Conservation (phyloP, 2,888 invertebrate genomes). For the Subacronicta megacephala region DNA sequence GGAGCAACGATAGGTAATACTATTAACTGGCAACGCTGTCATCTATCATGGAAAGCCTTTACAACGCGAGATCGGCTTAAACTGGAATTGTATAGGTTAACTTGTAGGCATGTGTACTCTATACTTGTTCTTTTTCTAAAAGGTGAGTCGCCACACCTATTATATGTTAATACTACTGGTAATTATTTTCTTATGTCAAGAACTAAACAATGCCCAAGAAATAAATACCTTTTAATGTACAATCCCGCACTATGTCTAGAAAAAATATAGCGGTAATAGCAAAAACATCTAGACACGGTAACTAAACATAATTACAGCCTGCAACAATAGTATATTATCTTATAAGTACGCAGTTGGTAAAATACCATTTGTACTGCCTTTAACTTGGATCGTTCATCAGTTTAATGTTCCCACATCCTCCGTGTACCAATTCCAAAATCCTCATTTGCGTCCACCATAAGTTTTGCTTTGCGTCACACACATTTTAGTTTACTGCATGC, state of each 20-base stretch:
- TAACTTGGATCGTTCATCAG: slow-evolving; percentile 49
- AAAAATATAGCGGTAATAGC: slow-evolving; percentile 25
- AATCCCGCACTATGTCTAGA: slow-evolving; percentile 24
- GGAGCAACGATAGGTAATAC: too few relatives aligned
- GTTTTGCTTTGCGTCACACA: slow-evolving; percentile 76
- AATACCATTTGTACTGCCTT: slow-evolving; percentile 36
- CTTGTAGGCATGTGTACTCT: too few relatives aligned
- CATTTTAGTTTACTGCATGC: slow-evolving; percentile 67
- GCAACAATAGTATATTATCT: slow-evolving; percentile 22
- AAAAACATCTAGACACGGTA: slow-evolving; percentile 25
- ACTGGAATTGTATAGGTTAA: too few relatives aligned
- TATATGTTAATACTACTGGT: too few relatives aligned
- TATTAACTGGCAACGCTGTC: too few relatives aligned
- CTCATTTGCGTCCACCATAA: slow-evolving; percentile 83
- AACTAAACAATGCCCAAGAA: too few relatives aligned
- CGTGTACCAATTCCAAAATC: slow-evolving; percentile 66
- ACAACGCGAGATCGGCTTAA: too few relatives aligned
- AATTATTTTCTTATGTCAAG: too few relatives aligned
- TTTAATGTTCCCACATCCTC: slow-evolving; percentile 53
- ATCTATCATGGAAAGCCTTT: too few relatives aligned
- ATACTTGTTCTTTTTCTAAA: too few relatives aligned
- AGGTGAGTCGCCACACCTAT: too few relatives aligned
- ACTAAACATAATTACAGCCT: slow-evolving; percentile 32
- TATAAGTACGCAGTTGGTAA: slow-evolving; percentile 34
- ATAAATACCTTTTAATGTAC: too few relatives aligned